phyloP scores from a whole-genome alignment of 1,140 invertebrate genomes.

The Drosophila arawakana region DNA sequence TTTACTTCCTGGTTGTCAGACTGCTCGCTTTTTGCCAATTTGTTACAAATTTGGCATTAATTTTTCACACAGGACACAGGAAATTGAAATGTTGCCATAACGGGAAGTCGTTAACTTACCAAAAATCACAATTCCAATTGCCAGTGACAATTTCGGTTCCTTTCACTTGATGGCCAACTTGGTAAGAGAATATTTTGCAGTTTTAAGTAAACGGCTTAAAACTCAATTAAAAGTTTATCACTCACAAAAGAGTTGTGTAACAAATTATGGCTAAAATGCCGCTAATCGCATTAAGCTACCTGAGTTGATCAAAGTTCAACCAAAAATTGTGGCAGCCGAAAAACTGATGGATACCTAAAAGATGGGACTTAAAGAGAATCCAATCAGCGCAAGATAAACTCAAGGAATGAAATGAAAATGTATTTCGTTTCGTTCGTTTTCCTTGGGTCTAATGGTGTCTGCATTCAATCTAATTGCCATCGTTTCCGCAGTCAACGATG shows the following conservation, averaged over 20 bases:
- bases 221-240: slow-evolving; percentile 79
- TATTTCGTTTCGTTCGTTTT: neutral
- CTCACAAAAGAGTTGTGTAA: slow-evolving; percentile 27
- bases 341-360: slow-evolving; percentile 32
- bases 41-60: slow-evolving; percentile 80
- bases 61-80: slow-evolving; percentile 76
- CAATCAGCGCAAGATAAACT: slow-evolving; percentile 49
- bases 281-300: slow-evolving; percentile 29
- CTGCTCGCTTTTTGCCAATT: slow-evolving; percentile 68
- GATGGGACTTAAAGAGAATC: slow-evolving; percentile 8
- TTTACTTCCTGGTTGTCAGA: slow-evolving; percentile 70
- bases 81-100: slow-evolving; percentile 81
- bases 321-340: slow-evolving; percentile 12
- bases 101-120: slow-evolving; percentile 67
- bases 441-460: slow-evolving; percentile 53
- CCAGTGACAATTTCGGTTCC: slow-evolving; percentile 11
- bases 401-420: slow-evolving; percentile 23
- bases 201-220: slow-evolving; percentile 47
- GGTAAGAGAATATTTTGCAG: slow-evolving; percentile 29
- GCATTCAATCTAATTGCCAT: slow-evolving; percentile 79
- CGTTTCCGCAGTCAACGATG: slow-evolving; percentile 62
- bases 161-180: neutral
- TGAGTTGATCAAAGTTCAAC: slow-evolving; percentile 6
- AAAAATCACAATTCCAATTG: slow-evolving; percentile 16
- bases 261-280: slow-evolving; percentile 25